A percentile compares a stretch with the other conserved stretches of the same genome.
Conservation (phyloP, 2,113 vertebrate genomes). For the Melanerpes formicivorus region DNA sequence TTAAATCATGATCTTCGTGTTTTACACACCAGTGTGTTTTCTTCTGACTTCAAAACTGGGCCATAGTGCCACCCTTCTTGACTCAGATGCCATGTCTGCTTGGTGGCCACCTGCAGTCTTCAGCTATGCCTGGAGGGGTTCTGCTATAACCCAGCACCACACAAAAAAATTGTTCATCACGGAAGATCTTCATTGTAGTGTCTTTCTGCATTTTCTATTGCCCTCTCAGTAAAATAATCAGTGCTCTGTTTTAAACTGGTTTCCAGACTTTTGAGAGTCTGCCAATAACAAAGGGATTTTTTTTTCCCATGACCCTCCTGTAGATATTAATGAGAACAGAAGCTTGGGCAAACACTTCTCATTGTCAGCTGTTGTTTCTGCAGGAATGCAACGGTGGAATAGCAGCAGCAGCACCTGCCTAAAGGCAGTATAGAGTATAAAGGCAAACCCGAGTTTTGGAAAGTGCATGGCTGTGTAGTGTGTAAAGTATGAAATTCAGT, state of each 20-base stretch:
- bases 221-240: not conserved
- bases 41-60: not conserved
- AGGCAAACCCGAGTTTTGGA: not conserved
- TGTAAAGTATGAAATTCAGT: not conserved
- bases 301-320: not conserved
- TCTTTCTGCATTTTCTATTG: not conserved
- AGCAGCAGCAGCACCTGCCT: not conserved
- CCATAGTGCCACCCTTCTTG: not conserved
- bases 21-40: not conserved
- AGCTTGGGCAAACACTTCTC: not conserved
- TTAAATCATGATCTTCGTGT: not conserved
- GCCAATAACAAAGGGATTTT: not conserved
- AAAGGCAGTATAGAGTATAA: not conserved
- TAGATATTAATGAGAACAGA: not conserved
- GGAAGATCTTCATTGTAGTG: not conserved
- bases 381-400: not conserved
- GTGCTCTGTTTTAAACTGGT: not conserved
- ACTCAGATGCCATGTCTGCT: not conserved
- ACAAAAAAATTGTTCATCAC: not conserved
- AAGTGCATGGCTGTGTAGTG: fast-evolving
- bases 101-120: not conserved
- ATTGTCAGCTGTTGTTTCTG: not conserved
- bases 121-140: not conserved
- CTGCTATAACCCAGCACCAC: not conserved
- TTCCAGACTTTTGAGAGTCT: not conserved